A percentile compares a stretch with the other conserved stretches of the same genome.
phyloP scores from a whole-genome alignment of 2,113 vertebrate genomes.

The Hydropotes inermis region DNA sequence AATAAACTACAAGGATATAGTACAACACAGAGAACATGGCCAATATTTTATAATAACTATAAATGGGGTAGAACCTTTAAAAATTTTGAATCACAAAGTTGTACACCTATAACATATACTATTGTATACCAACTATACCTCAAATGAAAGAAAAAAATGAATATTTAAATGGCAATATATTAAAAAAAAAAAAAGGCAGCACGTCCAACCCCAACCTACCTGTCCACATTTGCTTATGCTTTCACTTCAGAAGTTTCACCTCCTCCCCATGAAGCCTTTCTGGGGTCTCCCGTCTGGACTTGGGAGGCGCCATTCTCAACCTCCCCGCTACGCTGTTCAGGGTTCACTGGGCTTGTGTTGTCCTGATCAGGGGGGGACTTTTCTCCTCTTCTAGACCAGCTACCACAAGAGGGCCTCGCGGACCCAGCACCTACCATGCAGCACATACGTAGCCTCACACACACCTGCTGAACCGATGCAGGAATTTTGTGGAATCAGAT shows the following conservation, averaged over 20 bases:
- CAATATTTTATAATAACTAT: background rate
- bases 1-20: background rate
- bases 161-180: background rate
- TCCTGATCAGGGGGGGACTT: background rate
- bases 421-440: accelerated
- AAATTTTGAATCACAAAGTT: background rate
- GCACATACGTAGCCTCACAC: accelerated
- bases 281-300: background rate
- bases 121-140: background rate
- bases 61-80: background rate
- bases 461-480: accelerated
- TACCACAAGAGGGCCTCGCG: background rate
- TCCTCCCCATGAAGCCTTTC: background rate
- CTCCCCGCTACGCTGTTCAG: background rate
- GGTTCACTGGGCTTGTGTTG: accelerated
- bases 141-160: background rate
- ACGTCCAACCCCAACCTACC: background rate
- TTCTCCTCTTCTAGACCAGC: background rate
- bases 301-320: background rate
- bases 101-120: background rate
- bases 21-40: background rate
- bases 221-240: background rate
- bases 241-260: background rate
- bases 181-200: background rate
- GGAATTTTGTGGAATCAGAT: background rate